These are phyloP conservation scores for Avahi laniger DNA, from an alignment of 2,797 vertebrate genomes.

Conservation along the genomic window DNA sequence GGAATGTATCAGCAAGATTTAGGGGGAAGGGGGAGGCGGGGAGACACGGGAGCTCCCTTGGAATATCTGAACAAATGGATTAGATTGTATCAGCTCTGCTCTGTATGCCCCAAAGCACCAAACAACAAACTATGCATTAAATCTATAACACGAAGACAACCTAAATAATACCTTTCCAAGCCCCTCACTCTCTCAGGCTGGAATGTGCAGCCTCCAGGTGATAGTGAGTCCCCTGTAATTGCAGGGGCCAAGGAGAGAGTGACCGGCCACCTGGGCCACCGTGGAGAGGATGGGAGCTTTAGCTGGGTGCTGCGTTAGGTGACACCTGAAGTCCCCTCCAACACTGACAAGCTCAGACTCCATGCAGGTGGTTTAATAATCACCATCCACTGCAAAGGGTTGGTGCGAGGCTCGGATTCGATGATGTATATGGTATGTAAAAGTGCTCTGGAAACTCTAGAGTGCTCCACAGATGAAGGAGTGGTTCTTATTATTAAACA, in stretches of 20 bases:
- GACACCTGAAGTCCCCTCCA: neutral
- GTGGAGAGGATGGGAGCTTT: neutral
- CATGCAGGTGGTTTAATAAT: neutral
- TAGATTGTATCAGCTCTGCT: neutral
- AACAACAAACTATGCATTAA: neutral
- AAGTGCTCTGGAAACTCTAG: neutral
- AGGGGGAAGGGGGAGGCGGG: neutral
- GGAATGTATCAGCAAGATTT: neutral
- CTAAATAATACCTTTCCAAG: neutral
- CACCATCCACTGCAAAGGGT: neutral
- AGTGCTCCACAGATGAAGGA: neutral
- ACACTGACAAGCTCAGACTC: neutral
- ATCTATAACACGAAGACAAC: neutral
- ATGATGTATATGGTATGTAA: neutral
- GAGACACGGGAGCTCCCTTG: neutral
- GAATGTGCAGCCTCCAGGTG: neutral
- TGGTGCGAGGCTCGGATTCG: neutral
- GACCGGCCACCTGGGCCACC: neutral
- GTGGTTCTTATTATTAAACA: neutral
- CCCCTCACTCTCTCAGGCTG: neutral
- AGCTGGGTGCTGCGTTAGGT: neutral
- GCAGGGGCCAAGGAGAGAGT: neutral
- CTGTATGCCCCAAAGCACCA: neutral
- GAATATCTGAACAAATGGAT: neutral
- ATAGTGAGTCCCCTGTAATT: neutral